Percentiles rank a stretch among this genome's conserved stretches.
Evolutionary conservation across 2,888 invertebrate genomes (phyloP).

Genomic region (Limnephilus auricula): DNA sequence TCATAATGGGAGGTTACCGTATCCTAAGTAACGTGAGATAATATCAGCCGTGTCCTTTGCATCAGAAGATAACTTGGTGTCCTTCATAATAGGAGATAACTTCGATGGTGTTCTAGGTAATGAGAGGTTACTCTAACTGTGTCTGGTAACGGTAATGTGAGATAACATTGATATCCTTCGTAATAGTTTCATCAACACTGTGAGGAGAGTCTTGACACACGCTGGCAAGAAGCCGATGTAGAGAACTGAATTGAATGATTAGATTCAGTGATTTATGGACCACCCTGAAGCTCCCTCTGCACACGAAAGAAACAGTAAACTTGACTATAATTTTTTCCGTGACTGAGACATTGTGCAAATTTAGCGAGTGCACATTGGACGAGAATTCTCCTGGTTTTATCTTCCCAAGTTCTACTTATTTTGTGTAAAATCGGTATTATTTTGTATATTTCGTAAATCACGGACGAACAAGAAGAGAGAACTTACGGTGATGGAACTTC

Average conservation of each 20-base stretch:
- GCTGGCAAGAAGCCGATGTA: not conserved
- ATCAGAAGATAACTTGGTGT: not conserved
- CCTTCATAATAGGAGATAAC: not conserved
- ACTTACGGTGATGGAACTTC: not conserved
- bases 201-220: not conserved
- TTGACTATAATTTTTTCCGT: not conserved
- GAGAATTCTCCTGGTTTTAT: not conserved
- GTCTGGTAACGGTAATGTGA: not conserved
- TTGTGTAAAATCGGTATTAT: constrained; percentile 2
- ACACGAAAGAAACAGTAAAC: not conserved
- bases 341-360: not conserved
- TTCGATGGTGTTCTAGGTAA: not conserved
- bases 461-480: not conserved
- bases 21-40: not conserved
- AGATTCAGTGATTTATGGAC: not conserved
- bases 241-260: not conserved
- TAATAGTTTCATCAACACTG: not conserved
- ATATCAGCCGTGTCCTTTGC: not conserved
- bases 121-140: not conserved
- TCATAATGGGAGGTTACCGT: not conserved
- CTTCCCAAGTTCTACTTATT: not conserved
- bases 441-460: not conserved
- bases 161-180: not conserved
- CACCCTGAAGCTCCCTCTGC: not conserved
- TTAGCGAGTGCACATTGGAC: not conserved